These are phyloP conservation scores for Corydoras maculifer DNA, from an alignment of 2,113 vertebrate species.

Conservation along the genomic window DNA sequence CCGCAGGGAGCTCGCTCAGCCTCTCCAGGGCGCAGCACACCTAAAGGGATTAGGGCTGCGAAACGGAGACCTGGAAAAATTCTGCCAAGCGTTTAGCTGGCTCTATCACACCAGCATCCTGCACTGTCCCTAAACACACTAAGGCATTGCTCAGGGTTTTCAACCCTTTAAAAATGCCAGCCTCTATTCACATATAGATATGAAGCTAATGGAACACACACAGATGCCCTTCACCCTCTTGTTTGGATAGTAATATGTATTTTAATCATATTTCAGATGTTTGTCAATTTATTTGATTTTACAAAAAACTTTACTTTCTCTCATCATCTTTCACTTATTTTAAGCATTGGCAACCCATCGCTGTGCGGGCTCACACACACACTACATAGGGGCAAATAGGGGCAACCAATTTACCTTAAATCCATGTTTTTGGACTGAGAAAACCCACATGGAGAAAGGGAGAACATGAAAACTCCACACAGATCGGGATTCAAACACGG, in stretches of 20 bases:
- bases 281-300: no score
- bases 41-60: constrained; percentile 75
- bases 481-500: no score
- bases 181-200: neutral
- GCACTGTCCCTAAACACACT: constrained; percentile 66
- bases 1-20: constrained; percentile 64
- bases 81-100: constrained; percentile 67
- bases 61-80: constrained; percentile 73
- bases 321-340: no score
- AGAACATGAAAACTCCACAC: no score
- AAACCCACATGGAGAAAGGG: no score
- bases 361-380: no score
- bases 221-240: neutral
- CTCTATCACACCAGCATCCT: constrained; percentile 68
- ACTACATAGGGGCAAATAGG: no score
- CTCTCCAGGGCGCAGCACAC: constrained; percentile 71
- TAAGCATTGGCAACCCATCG: no score
- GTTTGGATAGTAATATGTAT: neutral
- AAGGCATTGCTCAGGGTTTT: constrained; percentile 60
- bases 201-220: constrained; percentile 23
- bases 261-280: constrained; percentile 16
- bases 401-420: no score
- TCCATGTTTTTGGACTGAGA: no score
- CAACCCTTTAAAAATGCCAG: constrained; percentile 33
- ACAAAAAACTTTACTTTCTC: no score